These are phyloP conservation scores for Catharus fuscescens DNA, from an alignment of 2,113 vertebrate species.

Conservation along the genomic window DNA sequence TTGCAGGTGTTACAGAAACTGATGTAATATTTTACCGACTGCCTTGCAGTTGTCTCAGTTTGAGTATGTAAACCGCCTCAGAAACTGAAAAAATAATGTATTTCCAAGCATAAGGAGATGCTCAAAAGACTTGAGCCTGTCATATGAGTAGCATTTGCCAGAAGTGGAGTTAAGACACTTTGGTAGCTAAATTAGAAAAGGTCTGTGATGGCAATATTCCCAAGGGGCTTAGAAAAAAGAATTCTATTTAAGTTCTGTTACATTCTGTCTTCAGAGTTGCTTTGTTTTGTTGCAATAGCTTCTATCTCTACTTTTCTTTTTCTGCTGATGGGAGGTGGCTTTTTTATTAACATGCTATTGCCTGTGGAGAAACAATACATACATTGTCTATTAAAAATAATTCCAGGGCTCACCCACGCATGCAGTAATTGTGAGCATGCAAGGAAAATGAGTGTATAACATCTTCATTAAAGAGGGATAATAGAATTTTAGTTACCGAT, in stretches of 20 bases:
- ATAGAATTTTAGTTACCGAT: constrained; percentile 73
- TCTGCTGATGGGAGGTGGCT: not conserved
- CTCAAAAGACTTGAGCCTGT: not conserved
- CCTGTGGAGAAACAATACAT: constrained; percentile 30
- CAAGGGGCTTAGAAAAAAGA: not conserved
- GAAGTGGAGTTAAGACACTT: not conserved
- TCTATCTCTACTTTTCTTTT: not conserved
- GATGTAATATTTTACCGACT: not conserved
- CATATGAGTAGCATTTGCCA: not conserved
- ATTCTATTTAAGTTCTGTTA: not conserved
- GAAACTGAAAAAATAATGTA: rapidly evolving
- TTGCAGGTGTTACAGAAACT: constrained; percentile 3
- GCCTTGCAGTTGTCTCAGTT: not conserved
- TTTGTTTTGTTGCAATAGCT: not conserved
- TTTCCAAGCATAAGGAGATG: not conserved
- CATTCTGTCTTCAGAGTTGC: not conserved
- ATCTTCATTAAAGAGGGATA: constrained; percentile 73
- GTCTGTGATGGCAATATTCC: not conserved
- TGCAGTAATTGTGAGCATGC: constrained; percentile 61
- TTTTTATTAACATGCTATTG: constrained; percentile 7
- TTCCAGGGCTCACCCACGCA: constrained; percentile 45
- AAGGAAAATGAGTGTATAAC: constrained; percentile 76
- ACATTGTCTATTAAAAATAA: constrained; percentile 67
- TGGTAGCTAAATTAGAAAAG: not conserved
- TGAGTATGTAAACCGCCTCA: not conserved